Percentiles rank a stretch among this genome's conserved stretches.
Evolutionary conservation across 1,140 invertebrate species (phyloP).

Genomic region (Mya arenaria): DNA sequence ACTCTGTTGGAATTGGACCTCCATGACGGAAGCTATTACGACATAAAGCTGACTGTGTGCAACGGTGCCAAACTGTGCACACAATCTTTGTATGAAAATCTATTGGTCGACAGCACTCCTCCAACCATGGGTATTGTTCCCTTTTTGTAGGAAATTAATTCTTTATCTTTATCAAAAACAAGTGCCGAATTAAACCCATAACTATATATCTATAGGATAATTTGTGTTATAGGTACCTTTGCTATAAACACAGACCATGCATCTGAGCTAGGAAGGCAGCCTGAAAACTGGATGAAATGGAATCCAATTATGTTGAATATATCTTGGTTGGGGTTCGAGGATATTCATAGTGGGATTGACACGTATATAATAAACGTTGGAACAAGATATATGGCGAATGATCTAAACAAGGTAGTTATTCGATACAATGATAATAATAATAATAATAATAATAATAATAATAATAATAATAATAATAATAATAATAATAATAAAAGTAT

Average conservation of each 20-base stretch:
- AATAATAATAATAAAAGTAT: background rate
- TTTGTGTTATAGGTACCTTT: constrained; percentile 55
- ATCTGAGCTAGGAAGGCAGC: constrained; percentile 47
- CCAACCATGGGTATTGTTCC: background rate
- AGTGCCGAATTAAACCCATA: no score
- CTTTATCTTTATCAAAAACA: no score
- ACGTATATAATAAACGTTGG: constrained; percentile 58
- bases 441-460: background rate
- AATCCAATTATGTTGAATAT: constrained; percentile 31
- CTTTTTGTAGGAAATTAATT: no score
- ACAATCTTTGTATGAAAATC: background rate
- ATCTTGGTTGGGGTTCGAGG: constrained; percentile 64
- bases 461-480: no score
- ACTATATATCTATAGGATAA: no score
- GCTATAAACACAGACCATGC: constrained; percentile 62
- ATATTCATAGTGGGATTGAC: constrained; percentile 60
- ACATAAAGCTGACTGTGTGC: background rate
- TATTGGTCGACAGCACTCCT: constrained; percentile 11
- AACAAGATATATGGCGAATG: constrained; percentile 50
- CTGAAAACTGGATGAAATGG: constrained; percentile 57
- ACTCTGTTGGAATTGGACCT: constrained; percentile 3
- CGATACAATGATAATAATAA: background rate
- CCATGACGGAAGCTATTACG: constrained; percentile 21
- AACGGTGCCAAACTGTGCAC: constrained; percentile 11
- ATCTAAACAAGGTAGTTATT: constrained; percentile 37